Base-by-base conservation (phyloP, 2,888 invertebrate species). In the Parthenolecanium corni region DNA sequence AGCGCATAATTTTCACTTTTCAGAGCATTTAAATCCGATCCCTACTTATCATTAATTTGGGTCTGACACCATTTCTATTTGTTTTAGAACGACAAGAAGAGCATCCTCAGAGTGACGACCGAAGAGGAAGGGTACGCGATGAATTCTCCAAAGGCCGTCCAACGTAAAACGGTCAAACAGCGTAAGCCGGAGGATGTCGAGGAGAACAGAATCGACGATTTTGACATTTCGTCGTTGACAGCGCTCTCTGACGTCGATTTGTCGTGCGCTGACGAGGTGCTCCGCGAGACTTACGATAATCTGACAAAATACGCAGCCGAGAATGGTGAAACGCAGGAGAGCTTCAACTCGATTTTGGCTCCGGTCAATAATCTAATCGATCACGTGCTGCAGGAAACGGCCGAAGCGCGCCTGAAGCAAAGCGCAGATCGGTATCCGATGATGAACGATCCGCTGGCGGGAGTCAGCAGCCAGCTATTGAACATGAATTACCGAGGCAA, bases 111-210 rank as follows among this genome's bases (percentile, higher is more conserved):
- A 31, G 52, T 63, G 3, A 54, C 53, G 11, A 47, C 47, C 40
- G 63, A 63, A 36, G 53, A 54, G 25, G 47, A 63, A 25, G 63
- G 63, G 14, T 63, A 63, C 53, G 63, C 53, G 2, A 20, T 63
- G 4, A 63, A 63, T 44, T 24, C 52, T 4, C 63, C 63, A 3
- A 62, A 52, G 44, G 18, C 44, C 12, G 52, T 62, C 1, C 52
- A 52, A 44, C 52, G 52, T n/a, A 52, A 52, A 24, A 40, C 38
- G 25, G 18, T 1, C 12, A 53, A 44, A 36, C 53, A 42, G 24
- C 18, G 18, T 1, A 31, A 52, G 46, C 24, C 42, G 4, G n/a
- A 20, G 31, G 38, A 25, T 2, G 46, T 46, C 16, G 40, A 16
- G 23, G 49, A 24, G 9, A 25, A 11, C 14, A 52, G 24, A 14